Evolutionary conservation across 2,797 vertebrate species (phyloP), one percentile per base, ranked within the genome.

Genomic region (Chloroceryle inda): DNA sequence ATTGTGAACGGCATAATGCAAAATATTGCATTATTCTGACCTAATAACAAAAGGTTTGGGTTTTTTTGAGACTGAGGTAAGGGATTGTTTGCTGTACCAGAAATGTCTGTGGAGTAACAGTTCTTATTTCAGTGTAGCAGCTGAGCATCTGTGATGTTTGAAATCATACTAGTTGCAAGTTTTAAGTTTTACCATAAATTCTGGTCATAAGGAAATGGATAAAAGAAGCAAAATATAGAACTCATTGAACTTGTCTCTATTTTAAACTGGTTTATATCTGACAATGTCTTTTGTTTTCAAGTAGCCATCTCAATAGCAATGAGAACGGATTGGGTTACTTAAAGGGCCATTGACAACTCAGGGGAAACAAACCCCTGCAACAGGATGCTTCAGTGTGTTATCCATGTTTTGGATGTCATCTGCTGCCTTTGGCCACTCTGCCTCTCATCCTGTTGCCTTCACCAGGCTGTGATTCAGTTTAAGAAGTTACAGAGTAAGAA

Each of bases 201-300:
- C 22, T 76, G 80, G 72, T 95, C 95, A 97, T 97, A 95, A 97
- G 96, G 97, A 98, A 98, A 95, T 74, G 40, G 94, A 96, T 94
- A 97, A 97, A 88, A 97, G 92, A 96, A 96, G 66, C 73, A 94
- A 97, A 97, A 95, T 94, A 88, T 75, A 94, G 95, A 97, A 96
- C 97, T 97, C 1, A 66, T 91, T 92, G 52, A 94, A 96, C 97
- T 94, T 87, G 96, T 97, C 96, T 97, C 92, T 97, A 76, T 96
- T 96, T 96, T 93, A 97, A 96, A 96, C 88, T 82, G 40, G 7
- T 93, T 97, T 98, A 95, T 52, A 76, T 83, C 68, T 37, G 7
- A 93, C 84, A 93, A 80, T 83, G 37, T 21, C 94, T 95, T 97
- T 97, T 97, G 95, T 98, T 97, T 97, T 96, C 96, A 95, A 82